Conservation (phyloP, 2,113 vertebrate species). For the Nothoprocta pentlandii region DNA sequence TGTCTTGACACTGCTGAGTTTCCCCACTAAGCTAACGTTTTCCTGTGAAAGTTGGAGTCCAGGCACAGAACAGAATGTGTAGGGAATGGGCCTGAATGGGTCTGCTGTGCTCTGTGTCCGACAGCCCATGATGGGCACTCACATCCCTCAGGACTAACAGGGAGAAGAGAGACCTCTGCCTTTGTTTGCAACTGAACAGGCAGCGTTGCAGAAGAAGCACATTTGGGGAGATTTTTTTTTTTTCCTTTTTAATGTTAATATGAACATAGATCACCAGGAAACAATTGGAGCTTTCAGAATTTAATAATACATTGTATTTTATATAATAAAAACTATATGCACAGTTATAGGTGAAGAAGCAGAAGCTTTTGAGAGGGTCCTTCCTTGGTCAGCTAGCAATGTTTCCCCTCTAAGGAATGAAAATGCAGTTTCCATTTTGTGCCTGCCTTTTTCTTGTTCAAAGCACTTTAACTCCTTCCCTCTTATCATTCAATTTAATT, state of each 20-base stretch:
- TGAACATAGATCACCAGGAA: background rate
- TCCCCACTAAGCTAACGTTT: background rate
- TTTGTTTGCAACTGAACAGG: background rate
- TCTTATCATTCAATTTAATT: slow-evolving; percentile 63
- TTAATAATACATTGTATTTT: background rate
- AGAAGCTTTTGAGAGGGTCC: background rate
- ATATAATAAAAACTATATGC: background rate
- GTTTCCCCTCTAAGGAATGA: slow-evolving; percentile 41
- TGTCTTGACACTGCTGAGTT: background rate
- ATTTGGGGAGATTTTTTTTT: background rate
- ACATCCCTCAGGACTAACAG: too few relatives aligned
- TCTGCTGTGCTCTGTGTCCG: background rate
- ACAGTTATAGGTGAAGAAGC: background rate
- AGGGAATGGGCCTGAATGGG: background rate
- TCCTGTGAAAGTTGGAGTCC: background rate
- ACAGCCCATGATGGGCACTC: background rate
- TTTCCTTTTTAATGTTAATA: background rate
- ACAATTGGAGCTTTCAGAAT: background rate
- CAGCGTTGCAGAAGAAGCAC: background rate
- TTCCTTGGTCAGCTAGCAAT: background rate
- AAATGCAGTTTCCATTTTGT: slow-evolving; percentile 12
- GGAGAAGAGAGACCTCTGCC: background rate
- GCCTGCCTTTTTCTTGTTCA: slow-evolving; percentile 25
- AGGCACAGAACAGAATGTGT: background rate
- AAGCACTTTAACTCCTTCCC: slow-evolving; percentile 38